phyloP scores from a whole-genome alignment of 2,113 vertebrate genomes.

The Lepisosteus oculatus region DNA sequence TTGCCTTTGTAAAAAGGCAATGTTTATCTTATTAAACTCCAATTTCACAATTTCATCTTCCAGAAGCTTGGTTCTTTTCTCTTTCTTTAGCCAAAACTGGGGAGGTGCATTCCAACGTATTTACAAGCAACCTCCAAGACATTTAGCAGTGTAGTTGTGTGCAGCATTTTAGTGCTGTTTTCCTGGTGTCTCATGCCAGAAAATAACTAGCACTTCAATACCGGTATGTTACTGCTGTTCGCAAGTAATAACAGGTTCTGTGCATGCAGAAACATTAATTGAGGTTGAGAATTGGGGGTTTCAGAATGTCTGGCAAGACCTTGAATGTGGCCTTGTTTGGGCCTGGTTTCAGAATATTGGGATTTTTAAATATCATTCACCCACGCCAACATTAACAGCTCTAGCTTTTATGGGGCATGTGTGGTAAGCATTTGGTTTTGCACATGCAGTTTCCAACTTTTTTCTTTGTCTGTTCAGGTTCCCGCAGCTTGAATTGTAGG shows the following conservation, averaged over 20 bases:
- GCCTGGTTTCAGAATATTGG: neutral
- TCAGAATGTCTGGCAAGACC: neutral
- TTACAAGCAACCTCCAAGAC: slow-evolving; percentile 43
- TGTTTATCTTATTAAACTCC: no score
- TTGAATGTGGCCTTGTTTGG: slow-evolving; percentile 5
- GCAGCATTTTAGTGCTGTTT: slow-evolving; percentile 1
- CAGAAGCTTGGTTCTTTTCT: slow-evolving; percentile 16
- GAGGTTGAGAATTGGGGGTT: neutral
- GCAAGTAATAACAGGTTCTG: slow-evolving; percentile 1
- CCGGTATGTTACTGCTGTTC: neutral
- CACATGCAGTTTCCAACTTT: neutral
- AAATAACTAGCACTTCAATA: neutral
- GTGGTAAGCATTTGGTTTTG: neutral
- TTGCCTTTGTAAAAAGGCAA: no score
- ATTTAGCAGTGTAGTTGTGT: neutral
- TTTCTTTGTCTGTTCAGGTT: neutral
- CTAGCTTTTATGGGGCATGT: neutral
- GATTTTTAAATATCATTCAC: neutral
- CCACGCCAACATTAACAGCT: neutral
- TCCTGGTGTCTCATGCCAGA: neutral
- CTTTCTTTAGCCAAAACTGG: slow-evolving; percentile 35
- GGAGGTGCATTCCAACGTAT: slow-evolving; percentile 45
- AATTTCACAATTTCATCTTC: slow-evolving; percentile 32
- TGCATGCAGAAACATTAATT: neutral
- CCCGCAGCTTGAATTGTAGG: neutral